Evolutionary conservation across 2,888 invertebrate genomes (phyloP), one percentile per base, ranked within the genome.

Genomic region (Thera britannica): DNA sequence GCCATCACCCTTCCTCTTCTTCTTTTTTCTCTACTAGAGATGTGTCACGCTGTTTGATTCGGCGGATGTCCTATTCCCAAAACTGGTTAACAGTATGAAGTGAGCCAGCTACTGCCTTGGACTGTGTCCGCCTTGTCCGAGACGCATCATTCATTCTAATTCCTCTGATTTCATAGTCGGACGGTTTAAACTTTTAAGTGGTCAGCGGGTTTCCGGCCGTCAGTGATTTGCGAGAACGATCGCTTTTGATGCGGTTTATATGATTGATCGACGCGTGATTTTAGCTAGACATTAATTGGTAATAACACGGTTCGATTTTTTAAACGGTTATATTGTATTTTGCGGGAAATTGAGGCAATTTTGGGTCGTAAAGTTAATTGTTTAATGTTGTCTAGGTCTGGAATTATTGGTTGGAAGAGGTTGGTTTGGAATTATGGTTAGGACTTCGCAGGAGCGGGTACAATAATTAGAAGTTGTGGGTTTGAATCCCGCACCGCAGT

Each of bases 331-430:
- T 69, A 72, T 73, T 67, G 65, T 61, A 71, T 73, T 73, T 72
- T 66, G 69, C 71, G 58, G 70, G 72, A 74, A 74, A 76, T 76
- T 70, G 70, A 62, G 67, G 71, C 73, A 76, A 76, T 76, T 75
- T 76, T 63, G 66, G 55, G 70, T 68, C 64, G 74, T 76, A 76
- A 75, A 76, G 52, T 65, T 73, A 71, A 75, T 75, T 72, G 72
- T 69, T 63, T 69, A 66, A 62, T 41, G 67, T 12, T 67, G 65
- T 66, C 70, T 70, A 70, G 62, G 63, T 63, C 59, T 65, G 12
- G 23, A 69, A 66, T 70, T 65, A 65, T 65, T 62, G 62, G 56
- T 65, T 54, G 58, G 62, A 58, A 51, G 59, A 11, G 38, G 12
- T 41, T 5, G 41, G 6, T 41, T 0, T 34, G 8, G 56, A 59